Evolutionary conservation across 2,113 vertebrate species (phyloP), one percentile per base, ranked within the genome.

Genomic region (Thinocorus orbignyianus): DNA sequence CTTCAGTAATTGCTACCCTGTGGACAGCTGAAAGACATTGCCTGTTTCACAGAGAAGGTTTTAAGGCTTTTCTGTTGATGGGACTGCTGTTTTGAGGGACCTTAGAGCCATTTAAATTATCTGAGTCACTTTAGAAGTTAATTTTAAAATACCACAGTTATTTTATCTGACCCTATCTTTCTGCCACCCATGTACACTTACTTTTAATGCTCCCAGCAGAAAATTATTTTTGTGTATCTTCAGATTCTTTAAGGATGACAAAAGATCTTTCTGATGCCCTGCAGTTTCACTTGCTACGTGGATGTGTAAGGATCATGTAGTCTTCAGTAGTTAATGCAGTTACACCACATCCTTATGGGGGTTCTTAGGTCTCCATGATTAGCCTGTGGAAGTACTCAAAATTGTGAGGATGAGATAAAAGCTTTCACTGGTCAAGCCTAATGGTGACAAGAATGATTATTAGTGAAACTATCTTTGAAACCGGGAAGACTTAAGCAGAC

Each of bases 261-360:
- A 16, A 69, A 52, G 60, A 17, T 57, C 15, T 35, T 74, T 79
- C 49, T 74, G 15, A 13, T 74, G 71, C 31, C 31, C 35, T 79
- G 65, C 23, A 33, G 30, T 51, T 71, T 74, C 19, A 44, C 33
- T 55, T 35, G 9, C 16, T 51, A 12, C 0, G 0, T 64, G 61
- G 58, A 26, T 17, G 19, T 66, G 28, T 37, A 49, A 61, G 17
- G 31, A 25, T 77, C 31, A 2, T 1, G 7, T n/a, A 14, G 19
- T 46, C 55, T 54, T 44, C 17, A 13, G 77, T 9, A 58, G 49
- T 51, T 81, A 20, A 33, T 58, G 46, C 51, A 33, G 8, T 77
- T 65, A 10, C 5, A 62, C 6, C 1, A 0, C 10, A 2, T 49
- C 26, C 35, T 54, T 46, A 3, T 1, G 0, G 51, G 9, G 1